Base-by-base conservation (phyloP, 1,140 invertebrate species). In the Contarinia nasturtii region DNA sequence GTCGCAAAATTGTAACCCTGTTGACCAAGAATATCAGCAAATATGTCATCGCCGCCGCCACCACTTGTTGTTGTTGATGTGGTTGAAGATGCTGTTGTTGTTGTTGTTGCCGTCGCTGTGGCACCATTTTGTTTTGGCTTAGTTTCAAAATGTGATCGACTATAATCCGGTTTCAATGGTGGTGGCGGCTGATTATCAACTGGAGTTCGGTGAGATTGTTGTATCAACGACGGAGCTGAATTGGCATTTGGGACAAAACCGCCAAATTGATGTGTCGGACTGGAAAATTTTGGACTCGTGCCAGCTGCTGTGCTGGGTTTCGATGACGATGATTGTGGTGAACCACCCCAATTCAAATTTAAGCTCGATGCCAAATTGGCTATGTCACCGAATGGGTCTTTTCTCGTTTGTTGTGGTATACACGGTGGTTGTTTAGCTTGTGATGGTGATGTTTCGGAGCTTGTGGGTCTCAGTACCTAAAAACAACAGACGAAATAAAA, bases 21-120 rank as follows among this genome's bases (percentile, higher is more conserved):
- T 52, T 80, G 82, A 1, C 88, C 89, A 1, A 96, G 67, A 11
- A 95, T 65, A 65, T 95, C 90, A 14, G 82, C 86, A 66, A 96
- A 95, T 12, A 88, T 80, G 60, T 93, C 84, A 27, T 10, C 27
- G 2, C 70, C 73, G 21, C 62, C 54, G 42, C 49, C 50, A 37
- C n/a, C 48, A 12, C 52, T 48, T n/a, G n/a, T n/a, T n/a, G n/a
- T 2, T 43, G 14, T 19, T 46, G 15, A n/a, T 51, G 51, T 34
- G 59, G 65, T 55, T 54, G 63, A 40, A n/a, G n/a, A n/a, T n/a
- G n/a, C n/a, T n/a, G n/a, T n/a, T n/a, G n/a, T n/a, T n/a, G n/a
- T n/a, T n/a, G 58, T 53, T 53, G 73, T 73, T 1, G 55, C 50
- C 20, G 53, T n/a, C n/a, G n/a, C n/a, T n/a, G n/a, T 53, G 2